Conservation (phyloP, 2,888 invertebrate species). For the Aspidiotus rigidus region DNA sequence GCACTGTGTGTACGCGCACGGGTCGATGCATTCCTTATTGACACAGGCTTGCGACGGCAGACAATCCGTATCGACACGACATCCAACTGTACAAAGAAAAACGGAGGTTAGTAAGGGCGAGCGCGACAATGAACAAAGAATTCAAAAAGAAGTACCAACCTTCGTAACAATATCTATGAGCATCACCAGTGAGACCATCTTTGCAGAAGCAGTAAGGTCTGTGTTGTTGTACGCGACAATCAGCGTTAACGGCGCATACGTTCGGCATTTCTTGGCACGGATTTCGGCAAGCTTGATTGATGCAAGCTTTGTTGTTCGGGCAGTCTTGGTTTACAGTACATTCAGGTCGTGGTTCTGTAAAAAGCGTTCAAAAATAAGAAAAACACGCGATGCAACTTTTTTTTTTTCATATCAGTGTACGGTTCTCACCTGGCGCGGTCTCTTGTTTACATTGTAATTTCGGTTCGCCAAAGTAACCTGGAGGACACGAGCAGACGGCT, state of each 20-base stretch:
- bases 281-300: slow-evolving; percentile 61
- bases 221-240: slow-evolving; percentile 68
- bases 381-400: too few relatives aligned
- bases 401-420: background rate
- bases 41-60: slow-evolving; percentile 71
- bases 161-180: slow-evolving; percentile 65
- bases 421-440: slow-evolving; percentile 30
- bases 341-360: slow-evolving; percentile 57
- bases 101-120: background rate
- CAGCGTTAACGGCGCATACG: slow-evolving; percentile 67
- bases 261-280: slow-evolving; percentile 59
- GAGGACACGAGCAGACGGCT: slow-evolving; percentile 72
- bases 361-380: slow-evolving; percentile 15
- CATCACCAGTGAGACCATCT: slow-evolving; percentile 74
- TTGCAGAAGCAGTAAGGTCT: slow-evolving; percentile 72
- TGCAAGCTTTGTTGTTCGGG: slow-evolving; percentile 70
- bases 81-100: slow-evolving; percentile 55
- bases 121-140: background rate
- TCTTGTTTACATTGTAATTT: slow-evolving; percentile 57
- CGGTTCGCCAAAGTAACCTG: slow-evolving; percentile 66
- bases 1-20: slow-evolving; percentile 70
- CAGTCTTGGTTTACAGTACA: slow-evolving; percentile 70
- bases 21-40: slow-evolving; percentile 68
- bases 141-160: slow-evolving; percentile 45
- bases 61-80: slow-evolving; percentile 75